Percentiles rank a stretch among this genome's conserved stretches.
Conservation (phyloP, 2,113 vertebrate genomes). For the Chaenogobius annularis region DNA sequence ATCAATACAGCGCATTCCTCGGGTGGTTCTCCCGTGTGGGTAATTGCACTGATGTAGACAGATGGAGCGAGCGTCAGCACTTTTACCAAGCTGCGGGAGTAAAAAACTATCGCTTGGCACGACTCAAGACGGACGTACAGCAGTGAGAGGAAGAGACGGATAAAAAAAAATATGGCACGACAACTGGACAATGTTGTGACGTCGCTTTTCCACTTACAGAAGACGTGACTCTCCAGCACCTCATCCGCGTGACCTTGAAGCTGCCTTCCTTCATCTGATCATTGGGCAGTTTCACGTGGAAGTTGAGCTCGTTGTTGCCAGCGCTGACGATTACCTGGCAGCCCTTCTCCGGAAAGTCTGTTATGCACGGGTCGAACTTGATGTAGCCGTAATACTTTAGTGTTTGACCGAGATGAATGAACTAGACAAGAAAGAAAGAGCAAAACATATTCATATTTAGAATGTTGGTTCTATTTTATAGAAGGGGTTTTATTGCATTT, state of each 20-base stretch:
- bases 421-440: constrained; percentile 68
- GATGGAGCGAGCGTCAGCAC: constrained; percentile 42
- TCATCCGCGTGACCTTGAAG: constrained; percentile 98
- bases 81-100: constrained; percentile 12
- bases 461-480: constrained; percentile 2
- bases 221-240: constrained; percentile 96
- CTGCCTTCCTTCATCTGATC: constrained; percentile 97
- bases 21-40: constrained; percentile 20
- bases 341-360: constrained; percentile 96
- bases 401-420: constrained; percentile 93
- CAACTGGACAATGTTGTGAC: background rate
- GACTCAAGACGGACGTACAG: constrained; percentile 11
- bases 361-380: constrained; percentile 95
- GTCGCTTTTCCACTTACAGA: constrained; percentile 83
- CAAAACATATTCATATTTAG: no score
- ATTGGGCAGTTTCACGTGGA: constrained; percentile 92
- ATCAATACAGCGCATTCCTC: constrained; percentile 40
- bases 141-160: constrained; percentile 12
- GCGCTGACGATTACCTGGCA: constrained; percentile 95
- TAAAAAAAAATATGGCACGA: background rate
- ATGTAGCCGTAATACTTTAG: constrained; percentile 96
- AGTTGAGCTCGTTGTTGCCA: constrained; percentile 97
- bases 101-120: constrained; percentile 28
- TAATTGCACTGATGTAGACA: constrained; percentile 47
- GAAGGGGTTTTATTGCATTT: background rate